A percentile compares a stretch with the other conserved stretches of the same genome.
phyloP scores from a whole-genome alignment of 2,113 vertebrate genomes.

The Enhydra lutris region DNA sequence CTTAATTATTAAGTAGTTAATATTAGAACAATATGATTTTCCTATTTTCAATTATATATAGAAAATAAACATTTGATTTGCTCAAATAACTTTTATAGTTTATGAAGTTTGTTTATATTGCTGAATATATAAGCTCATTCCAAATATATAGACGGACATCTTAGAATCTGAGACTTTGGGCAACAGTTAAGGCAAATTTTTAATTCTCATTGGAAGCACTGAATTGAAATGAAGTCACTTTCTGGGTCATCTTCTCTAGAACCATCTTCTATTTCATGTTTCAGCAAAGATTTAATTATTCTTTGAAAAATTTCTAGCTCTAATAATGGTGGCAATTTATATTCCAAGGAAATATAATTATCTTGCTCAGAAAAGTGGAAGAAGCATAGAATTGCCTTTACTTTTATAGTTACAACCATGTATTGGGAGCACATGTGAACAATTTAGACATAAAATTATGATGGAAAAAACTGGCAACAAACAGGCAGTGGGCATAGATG shows the following conservation, averaged over 20 bases:
- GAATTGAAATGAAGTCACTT: slow-evolving; percentile 23
- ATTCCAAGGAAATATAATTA: slow-evolving; percentile 73
- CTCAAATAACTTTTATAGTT: slow-evolving; percentile 40
- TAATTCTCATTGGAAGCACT: slow-evolving; percentile 45
- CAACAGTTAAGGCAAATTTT: slow-evolving; percentile 37
- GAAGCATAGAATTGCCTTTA: slow-evolving; percentile 72
- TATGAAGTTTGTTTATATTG: neutral
- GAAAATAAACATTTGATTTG: slow-evolving; percentile 51
- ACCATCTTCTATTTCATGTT: slow-evolving; percentile 47
- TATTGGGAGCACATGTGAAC: slow-evolving; percentile 66
- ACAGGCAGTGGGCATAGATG: neutral
- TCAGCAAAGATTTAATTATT: slow-evolving; percentile 60
- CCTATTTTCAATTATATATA: slow-evolving; percentile 38
- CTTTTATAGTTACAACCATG: slow-evolving; percentile 73
- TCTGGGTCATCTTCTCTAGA: slow-evolving; percentile 26
- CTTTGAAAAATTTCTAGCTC: slow-evolving; percentile 65
- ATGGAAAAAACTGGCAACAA: slow-evolving; percentile 16
- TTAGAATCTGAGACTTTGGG: slow-evolving; percentile 37
- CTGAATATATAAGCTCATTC: slow-evolving; percentile 40
- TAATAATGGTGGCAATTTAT: slow-evolving; percentile 61
- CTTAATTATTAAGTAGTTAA: neutral
- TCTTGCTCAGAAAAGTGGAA: slow-evolving; percentile 58
- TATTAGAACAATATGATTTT: slow-evolving; percentile 23
- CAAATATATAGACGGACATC: slow-evolving; percentile 2
- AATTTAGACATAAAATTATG: slow-evolving; percentile 63